phyloP scores from a whole-genome alignment of 1,140 invertebrate genomes.

The Saxidomus purpurata region DNA sequence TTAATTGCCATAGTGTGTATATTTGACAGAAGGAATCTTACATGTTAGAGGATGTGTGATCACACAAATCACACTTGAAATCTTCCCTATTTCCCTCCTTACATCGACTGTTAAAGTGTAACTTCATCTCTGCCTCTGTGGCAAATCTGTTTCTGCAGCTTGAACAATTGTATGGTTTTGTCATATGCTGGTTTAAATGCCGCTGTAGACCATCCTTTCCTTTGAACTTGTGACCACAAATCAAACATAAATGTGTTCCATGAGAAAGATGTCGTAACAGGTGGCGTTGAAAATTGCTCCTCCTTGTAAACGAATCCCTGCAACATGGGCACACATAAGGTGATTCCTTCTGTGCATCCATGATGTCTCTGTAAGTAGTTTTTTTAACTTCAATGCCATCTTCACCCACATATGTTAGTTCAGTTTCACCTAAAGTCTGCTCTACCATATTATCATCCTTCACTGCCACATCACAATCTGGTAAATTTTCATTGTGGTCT shows the following conservation, averaged over 20 bases:
- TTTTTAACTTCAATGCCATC: slow-evolving; percentile 6
- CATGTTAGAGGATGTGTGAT: slow-evolving; percentile 18
- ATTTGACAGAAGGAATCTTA: too few species aligned
- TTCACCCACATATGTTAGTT: slow-evolving; percentile 23
- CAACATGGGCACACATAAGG: slow-evolving; percentile 40
- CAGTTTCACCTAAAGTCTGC: not conserved
- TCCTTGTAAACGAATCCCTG: not conserved
- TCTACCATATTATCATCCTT: slow-evolving; percentile 13
- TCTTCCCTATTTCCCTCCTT: slow-evolving; percentile 2
- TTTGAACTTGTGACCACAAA: slow-evolving; percentile 56
- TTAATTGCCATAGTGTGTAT: too few species aligned
- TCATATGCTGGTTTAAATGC: slow-evolving; percentile 30
- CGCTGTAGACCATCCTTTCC: slow-evolving; percentile 37
- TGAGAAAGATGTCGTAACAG: slow-evolving; percentile 11
- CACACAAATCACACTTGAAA: slow-evolving; percentile 56
- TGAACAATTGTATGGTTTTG: slow-evolving; percentile 38
- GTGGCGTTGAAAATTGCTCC: slow-evolving; percentile 39
- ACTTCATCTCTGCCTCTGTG: not conserved
- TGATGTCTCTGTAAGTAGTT: slow-evolving; percentile 31
- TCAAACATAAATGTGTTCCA: slow-evolving; percentile 30
- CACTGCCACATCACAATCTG: slow-evolving; percentile 25
- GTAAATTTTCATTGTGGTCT: slow-evolving; percentile 25
- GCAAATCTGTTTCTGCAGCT: slow-evolving; percentile 28
- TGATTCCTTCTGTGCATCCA: not conserved
- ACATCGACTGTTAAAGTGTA: slow-evolving; percentile 15